phyloP scores from a whole-genome alignment of 1,140 invertebrate genomes.

The Drosophila malerkotliana region DNA sequence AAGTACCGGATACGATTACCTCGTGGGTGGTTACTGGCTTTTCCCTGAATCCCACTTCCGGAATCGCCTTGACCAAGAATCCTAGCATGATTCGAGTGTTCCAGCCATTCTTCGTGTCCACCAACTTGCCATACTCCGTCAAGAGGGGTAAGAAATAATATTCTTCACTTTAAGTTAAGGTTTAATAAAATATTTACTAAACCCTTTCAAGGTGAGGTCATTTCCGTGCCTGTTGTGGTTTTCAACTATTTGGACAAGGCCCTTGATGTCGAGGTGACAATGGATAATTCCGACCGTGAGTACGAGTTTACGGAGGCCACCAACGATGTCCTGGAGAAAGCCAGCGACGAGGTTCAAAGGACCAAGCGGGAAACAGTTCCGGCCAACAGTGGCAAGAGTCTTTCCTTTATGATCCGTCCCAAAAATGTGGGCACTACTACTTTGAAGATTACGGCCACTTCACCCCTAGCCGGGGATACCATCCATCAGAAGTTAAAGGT shows the following conservation, averaged over 20 bases:
- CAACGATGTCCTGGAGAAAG: slow-evolving; percentile 85
- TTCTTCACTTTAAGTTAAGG: background rate
- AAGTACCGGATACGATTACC: slow-evolving; percentile 94
- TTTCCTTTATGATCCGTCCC: slow-evolving; percentile 93
- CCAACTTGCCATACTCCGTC: slow-evolving; percentile 93
- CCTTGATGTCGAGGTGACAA: slow-evolving; percentile 90
- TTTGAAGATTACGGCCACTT: slow-evolving; percentile 90
- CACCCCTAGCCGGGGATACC: slow-evolving; percentile 89
- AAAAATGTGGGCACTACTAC: slow-evolving; percentile 89
- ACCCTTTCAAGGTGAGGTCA: slow-evolving; percentile 65
- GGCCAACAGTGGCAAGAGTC: slow-evolving; percentile 88
- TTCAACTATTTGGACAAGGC: slow-evolving; percentile 86
- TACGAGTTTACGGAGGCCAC: slow-evolving; percentile 90
- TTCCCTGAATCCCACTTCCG: slow-evolving; percentile 92
- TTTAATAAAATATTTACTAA: background rate
- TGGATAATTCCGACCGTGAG: slow-evolving; percentile 91
- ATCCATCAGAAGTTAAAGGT: slow-evolving; percentile 89
- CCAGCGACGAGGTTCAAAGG: slow-evolving; percentile 87
- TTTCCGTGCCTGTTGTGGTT: slow-evolving; percentile 75
- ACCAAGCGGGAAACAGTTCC: slow-evolving; percentile 88
- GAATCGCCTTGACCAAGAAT: slow-evolving; percentile 91
- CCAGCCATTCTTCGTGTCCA: slow-evolving; percentile 93
- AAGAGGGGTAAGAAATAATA: slow-evolving; percentile 86
- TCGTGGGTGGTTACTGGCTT: slow-evolving; percentile 97
- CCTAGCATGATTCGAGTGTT: slow-evolving; percentile 92